These are phyloP conservation scores for Azorinus chamasolen DNA, from an alignment of 2,888 invertebrate species.

Conservation along the genomic window DNA sequence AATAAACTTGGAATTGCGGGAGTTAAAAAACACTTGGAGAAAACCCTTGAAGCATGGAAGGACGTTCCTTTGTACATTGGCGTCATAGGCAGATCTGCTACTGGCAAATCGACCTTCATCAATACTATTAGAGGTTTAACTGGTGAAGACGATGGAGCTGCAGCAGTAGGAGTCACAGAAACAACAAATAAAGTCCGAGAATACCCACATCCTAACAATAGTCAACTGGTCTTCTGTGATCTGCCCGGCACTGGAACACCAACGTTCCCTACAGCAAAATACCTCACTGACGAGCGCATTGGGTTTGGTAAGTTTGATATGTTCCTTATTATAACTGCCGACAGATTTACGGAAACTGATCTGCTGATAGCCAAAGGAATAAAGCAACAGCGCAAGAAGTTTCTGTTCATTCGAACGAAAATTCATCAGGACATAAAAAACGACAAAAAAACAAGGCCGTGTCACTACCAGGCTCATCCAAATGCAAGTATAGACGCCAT, in stretches of 20 bases:
- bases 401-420: slow-evolving; percentile 31
- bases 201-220: slow-evolving; percentile 34
- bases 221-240: slow-evolving; percentile 32
- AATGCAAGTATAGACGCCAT: not conserved
- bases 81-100: slow-evolving; percentile 26
- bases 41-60: slow-evolving; percentile 14
- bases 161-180: slow-evolving; percentile 36
- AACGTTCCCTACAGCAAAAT: slow-evolving; percentile 20
- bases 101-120: slow-evolving; percentile 46
- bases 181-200: slow-evolving; percentile 24
- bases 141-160: slow-evolving; percentile 24
- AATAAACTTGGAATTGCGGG: too few species aligned
- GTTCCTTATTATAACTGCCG: slow-evolving; percentile 12
- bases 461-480: not conserved
- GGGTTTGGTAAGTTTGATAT: slow-evolving; percentile 14
- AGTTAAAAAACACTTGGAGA: too few species aligned
- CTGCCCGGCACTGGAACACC: too few species aligned
- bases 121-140: slow-evolving; percentile 22
- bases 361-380: slow-evolving; percentile 27
- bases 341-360: slow-evolving; percentile 39
- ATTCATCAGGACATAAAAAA: slow-evolving; percentile 10
- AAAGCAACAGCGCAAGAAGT: slow-evolving; percentile 1
- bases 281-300: slow-evolving; percentile 5
- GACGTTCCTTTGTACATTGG: slow-evolving; percentile 16
- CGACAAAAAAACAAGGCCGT: not conserved